These are phyloP conservation scores for Brachycybe producta DNA, from an alignment of 2,888 invertebrate genomes.

Conservation along the genomic window DNA sequence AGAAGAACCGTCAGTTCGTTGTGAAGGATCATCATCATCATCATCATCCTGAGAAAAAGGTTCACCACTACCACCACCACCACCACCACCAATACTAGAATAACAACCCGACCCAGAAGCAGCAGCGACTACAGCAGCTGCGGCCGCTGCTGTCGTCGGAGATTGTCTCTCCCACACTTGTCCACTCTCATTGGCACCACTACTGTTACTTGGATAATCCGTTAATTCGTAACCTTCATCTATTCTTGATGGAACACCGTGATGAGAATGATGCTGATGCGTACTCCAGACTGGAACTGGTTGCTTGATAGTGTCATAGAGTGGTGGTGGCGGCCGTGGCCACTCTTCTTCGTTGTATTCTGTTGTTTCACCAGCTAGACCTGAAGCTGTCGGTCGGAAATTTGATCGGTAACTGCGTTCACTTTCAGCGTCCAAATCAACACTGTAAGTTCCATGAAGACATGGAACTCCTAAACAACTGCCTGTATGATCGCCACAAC, in stretches of 20 bases:
- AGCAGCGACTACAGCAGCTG: not conserved
- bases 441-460: conserved; percentile 1
- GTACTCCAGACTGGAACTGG: not conserved
- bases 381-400: conserved; percentile 12
- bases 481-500: conserved; percentile 10
- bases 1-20: no score
- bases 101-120: not conserved
- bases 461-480: conserved; percentile 16
- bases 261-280: not conserved
- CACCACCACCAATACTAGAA: not conserved
- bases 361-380: conserved; percentile 7
- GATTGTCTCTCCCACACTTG: conserved; percentile 16
- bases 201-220: not conserved
- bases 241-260: not conserved
- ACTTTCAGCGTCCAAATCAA: conserved; percentile 12
- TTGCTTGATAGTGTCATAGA: conserved; percentile 14
- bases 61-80: not conserved
- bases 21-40: no score
- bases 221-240: conserved; percentile 6
- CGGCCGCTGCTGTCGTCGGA: not conserved
- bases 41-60: not conserved
- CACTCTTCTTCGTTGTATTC: not conserved
- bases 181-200: no score
- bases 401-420: conserved; percentile 14
- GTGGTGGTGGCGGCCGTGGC: conserved; percentile 13